phyloP scores from a whole-genome alignment of 2,113 vertebrate genomes.

The Ammodytes dubius region DNA sequence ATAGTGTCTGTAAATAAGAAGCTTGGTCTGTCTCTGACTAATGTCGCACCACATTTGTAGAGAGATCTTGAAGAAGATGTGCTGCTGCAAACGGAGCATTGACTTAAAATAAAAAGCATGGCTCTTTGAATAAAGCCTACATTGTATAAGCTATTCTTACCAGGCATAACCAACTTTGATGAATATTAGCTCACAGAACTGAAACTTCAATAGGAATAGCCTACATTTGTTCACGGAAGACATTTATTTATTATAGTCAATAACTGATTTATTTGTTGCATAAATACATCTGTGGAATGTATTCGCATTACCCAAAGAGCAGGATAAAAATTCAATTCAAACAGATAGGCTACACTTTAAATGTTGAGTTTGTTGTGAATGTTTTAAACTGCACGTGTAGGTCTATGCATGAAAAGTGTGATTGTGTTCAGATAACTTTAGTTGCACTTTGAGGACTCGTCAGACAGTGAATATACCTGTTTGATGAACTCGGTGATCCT shows the following conservation, averaged over 20 bases:
- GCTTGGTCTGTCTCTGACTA: background rate
- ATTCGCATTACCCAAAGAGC: background rate
- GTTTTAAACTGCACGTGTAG: background rate
- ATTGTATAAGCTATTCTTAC: too few species aligned
- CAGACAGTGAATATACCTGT: background rate
- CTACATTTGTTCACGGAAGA: background rate
- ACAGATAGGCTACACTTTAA: background rate
- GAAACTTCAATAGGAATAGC: background rate
- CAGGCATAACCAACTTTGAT: background rate
- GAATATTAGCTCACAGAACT: background rate
- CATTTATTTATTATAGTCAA: background rate
- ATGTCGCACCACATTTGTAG: background rate
- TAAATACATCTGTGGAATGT: too few species aligned
- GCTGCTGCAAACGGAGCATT: background rate
- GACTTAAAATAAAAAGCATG: background rate
- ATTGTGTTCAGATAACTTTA: background rate
- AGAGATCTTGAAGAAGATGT: background rate
- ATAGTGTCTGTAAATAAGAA: background rate
- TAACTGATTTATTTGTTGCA: background rate
- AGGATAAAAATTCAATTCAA: background rate
- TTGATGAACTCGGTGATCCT: slow-evolving; percentile 9
- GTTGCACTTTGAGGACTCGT: background rate
- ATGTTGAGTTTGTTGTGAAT: background rate
- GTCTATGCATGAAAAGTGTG: background rate
- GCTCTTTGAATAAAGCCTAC: too few species aligned